These are phyloP conservation scores for Galemys pyrenaicus DNA, from an alignment of 2,113 vertebrate species.

Conservation along the genomic window DNA sequence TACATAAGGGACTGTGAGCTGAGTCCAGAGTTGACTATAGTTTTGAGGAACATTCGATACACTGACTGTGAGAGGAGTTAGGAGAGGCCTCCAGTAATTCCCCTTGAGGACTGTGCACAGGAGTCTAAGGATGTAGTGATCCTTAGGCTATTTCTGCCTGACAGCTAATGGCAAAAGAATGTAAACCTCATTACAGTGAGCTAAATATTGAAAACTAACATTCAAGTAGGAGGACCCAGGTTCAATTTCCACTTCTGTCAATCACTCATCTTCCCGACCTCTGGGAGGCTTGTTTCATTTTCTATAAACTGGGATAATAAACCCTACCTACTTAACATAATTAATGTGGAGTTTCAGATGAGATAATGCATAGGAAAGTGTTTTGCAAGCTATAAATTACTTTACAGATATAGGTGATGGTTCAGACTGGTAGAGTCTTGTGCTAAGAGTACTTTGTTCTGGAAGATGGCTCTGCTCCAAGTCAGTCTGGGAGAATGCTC, in stretches of 20 bases:
- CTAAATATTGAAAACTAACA: background rate
- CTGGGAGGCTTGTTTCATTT: background rate
- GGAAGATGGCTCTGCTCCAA: background rate
- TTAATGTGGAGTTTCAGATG: background rate
- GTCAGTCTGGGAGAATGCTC: background rate
- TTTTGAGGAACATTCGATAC: background rate
- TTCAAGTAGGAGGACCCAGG: background rate
- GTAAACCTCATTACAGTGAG: background rate
- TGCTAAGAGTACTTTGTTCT: background rate
- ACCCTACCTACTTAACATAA: background rate
- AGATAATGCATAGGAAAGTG: background rate
- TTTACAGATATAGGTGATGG: background rate
- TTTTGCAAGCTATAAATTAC: background rate
- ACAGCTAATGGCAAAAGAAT: background rate
- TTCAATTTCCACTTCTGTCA: background rate
- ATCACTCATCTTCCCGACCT: background rate
- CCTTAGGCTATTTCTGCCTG: background rate
- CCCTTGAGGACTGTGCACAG: background rate
- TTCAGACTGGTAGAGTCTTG: background rate
- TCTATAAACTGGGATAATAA: constrained; percentile 12
- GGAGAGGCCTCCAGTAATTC: background rate
- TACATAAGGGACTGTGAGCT: background rate
- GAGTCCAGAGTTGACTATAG: background rate
- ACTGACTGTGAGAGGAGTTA: no score
- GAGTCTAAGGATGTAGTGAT: background rate